phyloP scores from a whole-genome alignment of 2,797 vertebrate species.

The Phataginus tetradactyla region DNA sequence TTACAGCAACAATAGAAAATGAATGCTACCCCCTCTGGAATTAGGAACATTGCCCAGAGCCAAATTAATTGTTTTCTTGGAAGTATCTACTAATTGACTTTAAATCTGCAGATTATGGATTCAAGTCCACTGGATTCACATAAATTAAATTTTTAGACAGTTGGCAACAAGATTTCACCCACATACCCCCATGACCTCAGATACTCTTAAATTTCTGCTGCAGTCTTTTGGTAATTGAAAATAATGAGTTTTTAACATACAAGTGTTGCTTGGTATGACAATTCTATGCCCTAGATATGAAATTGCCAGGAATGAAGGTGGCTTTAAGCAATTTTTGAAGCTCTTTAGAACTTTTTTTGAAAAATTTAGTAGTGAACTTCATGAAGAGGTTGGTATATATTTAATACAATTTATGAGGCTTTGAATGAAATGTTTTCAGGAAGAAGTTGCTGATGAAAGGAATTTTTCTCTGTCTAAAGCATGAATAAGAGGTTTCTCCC shows the following conservation, averaged over 20 bases:
- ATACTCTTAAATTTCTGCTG: neutral
- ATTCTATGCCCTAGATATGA: neutral
- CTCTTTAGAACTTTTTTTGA: neutral
- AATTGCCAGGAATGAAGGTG: neutral
- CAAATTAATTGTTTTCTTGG: neutral
- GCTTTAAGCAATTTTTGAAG: neutral
- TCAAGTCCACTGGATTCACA: neutral
- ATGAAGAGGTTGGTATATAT: neutral
- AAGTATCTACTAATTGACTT: neutral
- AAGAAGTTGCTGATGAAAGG: neutral
- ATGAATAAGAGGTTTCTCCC: neutral
- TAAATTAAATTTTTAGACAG: neutral
- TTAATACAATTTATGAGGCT: neutral
- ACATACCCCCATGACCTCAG: neutral
- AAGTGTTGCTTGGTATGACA: neutral
- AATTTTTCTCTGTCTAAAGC: neutral
- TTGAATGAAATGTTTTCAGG: neutral
- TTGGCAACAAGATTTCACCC: neutral
- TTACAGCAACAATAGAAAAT: neutral
- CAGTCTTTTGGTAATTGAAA: neutral
- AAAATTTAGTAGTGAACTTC: neutral
- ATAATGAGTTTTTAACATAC: neutral
- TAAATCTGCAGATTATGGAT: neutral
- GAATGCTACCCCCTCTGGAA: neutral
- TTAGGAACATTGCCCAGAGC: neutral